phyloP scores from a whole-genome alignment of 2,797 vertebrate species.

The Oceanodroma leucorhoa region DNA sequence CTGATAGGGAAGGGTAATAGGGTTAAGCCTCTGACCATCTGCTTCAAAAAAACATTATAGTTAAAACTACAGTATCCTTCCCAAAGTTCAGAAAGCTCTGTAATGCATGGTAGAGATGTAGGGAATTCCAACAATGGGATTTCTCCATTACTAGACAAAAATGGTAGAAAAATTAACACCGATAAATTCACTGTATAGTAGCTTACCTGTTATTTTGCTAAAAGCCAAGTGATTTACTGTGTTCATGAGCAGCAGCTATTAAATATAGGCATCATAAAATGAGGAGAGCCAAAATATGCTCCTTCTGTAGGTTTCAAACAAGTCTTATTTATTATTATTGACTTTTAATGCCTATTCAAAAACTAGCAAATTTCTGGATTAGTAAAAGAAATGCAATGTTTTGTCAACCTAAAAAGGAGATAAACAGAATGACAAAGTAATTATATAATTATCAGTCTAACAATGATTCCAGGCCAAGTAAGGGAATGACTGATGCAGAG shows the following conservation, averaged over 20 bases:
- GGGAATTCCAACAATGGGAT: background rate
- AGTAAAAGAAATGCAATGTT: background rate
- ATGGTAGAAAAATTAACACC: background rate
- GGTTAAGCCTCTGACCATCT: background rate
- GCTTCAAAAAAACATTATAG: background rate
- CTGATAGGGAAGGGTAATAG: background rate
- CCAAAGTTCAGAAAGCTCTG: background rate
- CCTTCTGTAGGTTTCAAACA: background rate
- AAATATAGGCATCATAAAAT: background rate
- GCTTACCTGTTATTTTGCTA: background rate
- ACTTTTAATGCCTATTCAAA: background rate
- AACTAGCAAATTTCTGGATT: background rate
- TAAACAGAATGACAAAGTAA: background rate
- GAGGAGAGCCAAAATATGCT: background rate
- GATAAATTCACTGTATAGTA: background rate
- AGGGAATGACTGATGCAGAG: background rate
- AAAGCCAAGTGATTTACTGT: background rate
- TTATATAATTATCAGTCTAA: background rate
- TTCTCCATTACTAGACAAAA: background rate
- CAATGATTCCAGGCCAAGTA: background rate
- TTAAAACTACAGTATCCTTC: background rate
- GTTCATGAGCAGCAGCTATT: background rate
- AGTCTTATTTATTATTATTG: background rate
- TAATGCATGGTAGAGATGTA: background rate
- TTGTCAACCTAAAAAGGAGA: background rate